A percentile compares a stretch with the other conserved stretches of the same genome.
These are phyloP conservation scores for Aphelinus atriplicis DNA, from an alignment of 1,140 invertebrate species.

Conservation along the genomic window DNA sequence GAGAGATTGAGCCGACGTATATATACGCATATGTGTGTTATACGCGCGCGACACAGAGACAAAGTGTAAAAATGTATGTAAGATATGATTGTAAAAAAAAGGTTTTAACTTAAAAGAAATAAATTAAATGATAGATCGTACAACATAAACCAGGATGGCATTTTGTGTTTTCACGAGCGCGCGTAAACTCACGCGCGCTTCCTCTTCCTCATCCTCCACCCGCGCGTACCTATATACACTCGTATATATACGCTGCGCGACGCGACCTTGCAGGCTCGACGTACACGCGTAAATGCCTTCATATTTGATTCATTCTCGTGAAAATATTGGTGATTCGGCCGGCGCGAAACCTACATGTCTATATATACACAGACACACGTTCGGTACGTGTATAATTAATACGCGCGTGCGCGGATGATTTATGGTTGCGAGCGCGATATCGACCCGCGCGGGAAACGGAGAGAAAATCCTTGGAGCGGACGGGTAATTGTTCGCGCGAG, in stretches of 20 bases:
- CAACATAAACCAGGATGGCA: conserved; percentile 32
- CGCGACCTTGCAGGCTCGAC: neutral
- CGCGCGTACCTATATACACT: neutral
- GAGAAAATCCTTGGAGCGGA: too few relatives aligned
- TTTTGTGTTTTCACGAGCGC: conserved; percentile 27
- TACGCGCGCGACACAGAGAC: conserved; percentile 24
- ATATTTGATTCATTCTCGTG: too few relatives aligned
- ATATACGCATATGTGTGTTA: conserved; percentile 19
- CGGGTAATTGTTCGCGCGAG: too few relatives aligned
- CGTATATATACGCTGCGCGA: neutral
- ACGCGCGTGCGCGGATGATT: too few relatives aligned
- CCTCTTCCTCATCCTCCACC: conserved; percentile 1
- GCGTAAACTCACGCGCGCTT: neutral
- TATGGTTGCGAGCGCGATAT: too few relatives aligned
- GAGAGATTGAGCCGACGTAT: too few relatives aligned
- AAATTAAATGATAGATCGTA: conserved; percentile 66
- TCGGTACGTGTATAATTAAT: too few relatives aligned
- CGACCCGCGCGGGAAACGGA: too few relatives aligned
- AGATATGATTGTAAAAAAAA: conserved; percentile 66
- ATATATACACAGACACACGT: too few relatives aligned
- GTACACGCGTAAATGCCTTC: neutral
- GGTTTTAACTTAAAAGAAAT: conserved; percentile 65
- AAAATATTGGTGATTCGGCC: too few relatives aligned
- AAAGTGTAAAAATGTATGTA: conserved; percentile 65
- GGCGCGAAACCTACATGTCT: too few relatives aligned